Base-by-base conservation (phyloP, 2,888 invertebrate species). In the Eupithecia subumbrata region DNA sequence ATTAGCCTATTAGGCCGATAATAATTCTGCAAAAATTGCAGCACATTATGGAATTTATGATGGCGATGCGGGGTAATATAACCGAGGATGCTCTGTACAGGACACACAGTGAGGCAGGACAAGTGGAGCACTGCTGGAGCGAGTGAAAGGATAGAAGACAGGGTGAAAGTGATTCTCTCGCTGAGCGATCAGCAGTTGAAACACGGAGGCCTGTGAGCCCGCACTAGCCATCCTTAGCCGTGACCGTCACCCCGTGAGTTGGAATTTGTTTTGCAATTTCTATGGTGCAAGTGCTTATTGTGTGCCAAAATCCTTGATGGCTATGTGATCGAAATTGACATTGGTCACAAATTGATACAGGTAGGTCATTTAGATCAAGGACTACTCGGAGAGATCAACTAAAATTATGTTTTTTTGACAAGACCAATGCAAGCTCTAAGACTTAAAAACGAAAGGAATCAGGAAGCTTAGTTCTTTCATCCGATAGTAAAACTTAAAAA, bases 151-250 rank as follows among this genome's bases (percentile, higher is more conserved):
- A 77, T 70, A 77, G 74, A 64, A 75, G 72, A 67, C 37, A 73
- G 77, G 89, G 92, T 92, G 94, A 94, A 94, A 94, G 94, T 92
- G 87, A 86, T 88, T 88, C 87, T 90, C 86, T 90, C 90, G 89
- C 89, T 88, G 81, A 82, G 83, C 76, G 70, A 74, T 78, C 77
- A 77, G 77, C 77, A 77, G 77, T 77, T 71, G 25, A 22, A 73
- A 34, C 77, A 77, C 77, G 77, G 71, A 75, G 68, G 75, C 73
- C 66, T 77, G 69, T 63, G 72, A 73, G 75, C 40, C 75, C 75
- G 60, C 78, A 78, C 76, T 72, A 74, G 69, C 74, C 74, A 48
- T 78, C 76, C 78, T 78, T 71, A 73, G 30, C 73, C 72, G 79
- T 77, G 75, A 74, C 78, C 69, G 72, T 67, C 43, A 74, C 76